Conservation (phyloP, 2,113 vertebrate genomes). For the Phyllostomus discolor region DNA sequence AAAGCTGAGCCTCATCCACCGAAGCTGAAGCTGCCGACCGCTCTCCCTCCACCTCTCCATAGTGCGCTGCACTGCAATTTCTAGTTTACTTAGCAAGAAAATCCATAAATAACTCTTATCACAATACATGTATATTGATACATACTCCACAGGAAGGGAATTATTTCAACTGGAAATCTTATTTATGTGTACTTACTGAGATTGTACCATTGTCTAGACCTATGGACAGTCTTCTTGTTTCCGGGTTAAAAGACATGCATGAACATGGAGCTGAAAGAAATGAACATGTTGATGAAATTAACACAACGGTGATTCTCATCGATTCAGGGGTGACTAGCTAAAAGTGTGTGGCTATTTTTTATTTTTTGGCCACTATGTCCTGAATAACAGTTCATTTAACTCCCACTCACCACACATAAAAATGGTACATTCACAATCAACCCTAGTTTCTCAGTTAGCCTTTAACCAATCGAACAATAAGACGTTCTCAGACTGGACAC, state of each 20-base stretch:
- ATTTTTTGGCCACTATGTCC: not conserved
- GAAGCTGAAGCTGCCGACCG: not conserved
- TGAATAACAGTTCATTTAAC: constrained; percentile 59
- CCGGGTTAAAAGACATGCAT: constrained; percentile 98
- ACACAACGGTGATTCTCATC: constrained; percentile 75
- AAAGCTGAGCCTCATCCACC: constrained; percentile 28
- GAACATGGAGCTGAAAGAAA: constrained; percentile 92
- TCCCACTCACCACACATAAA: constrained; percentile 43
- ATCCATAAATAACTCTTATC: constrained; percentile 64
- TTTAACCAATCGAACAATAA: constrained; percentile 30
- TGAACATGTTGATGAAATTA: constrained; percentile 85
- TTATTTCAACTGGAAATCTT: constrained; percentile 80
- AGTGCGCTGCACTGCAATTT: constrained; percentile 27
- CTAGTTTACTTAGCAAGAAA: constrained; percentile 48
- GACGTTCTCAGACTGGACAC: not conserved
- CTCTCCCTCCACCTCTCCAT: not conserved
- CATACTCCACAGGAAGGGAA: constrained; percentile 72
- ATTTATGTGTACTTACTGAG: constrained; percentile 89
- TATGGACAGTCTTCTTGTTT: constrained; percentile 96
- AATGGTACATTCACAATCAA: constrained; percentile 30
- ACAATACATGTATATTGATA: constrained; percentile 60
- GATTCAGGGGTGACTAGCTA: constrained; percentile 72
- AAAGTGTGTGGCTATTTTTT: constrained; percentile 33
- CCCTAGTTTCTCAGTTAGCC: constrained; percentile 4
- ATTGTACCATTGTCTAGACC: constrained; percentile 96